These are phyloP conservation scores for Bubo scandiacus DNA, from an alignment of 2,113 vertebrate genomes.

Conservation along the genomic window DNA sequence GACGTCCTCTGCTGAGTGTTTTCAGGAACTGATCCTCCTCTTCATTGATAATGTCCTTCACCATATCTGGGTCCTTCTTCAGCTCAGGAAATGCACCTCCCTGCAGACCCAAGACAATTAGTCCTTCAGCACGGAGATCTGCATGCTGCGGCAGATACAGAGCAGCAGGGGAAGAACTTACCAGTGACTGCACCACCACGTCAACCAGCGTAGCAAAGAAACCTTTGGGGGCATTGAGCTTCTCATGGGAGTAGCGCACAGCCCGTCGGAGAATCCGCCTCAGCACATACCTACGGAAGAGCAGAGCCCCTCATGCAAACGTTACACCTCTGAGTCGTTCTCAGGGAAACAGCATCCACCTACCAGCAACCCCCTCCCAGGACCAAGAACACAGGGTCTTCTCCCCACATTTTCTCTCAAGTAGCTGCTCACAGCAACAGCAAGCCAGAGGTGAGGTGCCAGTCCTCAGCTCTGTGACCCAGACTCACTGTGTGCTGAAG, in stretches of 20 bases:
- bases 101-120: conserved; percentile 64
- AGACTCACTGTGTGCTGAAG: background rate
- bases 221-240: conserved; percentile 88
- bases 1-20: conserved; percentile 94
- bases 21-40: conserved; percentile 96
- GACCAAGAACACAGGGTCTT: background rate
- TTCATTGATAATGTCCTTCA: conserved; percentile 97
- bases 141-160: background rate
- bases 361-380: background rate
- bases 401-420: background rate
- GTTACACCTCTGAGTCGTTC: background rate
- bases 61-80: conserved; percentile 95
- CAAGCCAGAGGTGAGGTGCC: background rate
- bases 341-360: background rate
- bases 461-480: background rate
- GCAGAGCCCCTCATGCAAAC: background rate
- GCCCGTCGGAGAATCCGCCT: conserved; percentile 94
- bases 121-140: background rate
- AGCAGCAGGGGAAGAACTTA: conserved; percentile 53
- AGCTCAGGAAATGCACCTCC: conserved; percentile 95
- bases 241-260: conserved; percentile 94
- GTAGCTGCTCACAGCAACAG: background rate
- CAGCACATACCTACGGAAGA: conserved; percentile 86
- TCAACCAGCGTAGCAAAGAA: conserved; percentile 96
- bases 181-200: conserved; percentile 92